A percentile compares a stretch with the other conserved stretches of the same genome.
These are phyloP conservation scores for Caradrina clavipalpis DNA, from an alignment of 2,888 invertebrate species.

Conservation along the genomic window DNA sequence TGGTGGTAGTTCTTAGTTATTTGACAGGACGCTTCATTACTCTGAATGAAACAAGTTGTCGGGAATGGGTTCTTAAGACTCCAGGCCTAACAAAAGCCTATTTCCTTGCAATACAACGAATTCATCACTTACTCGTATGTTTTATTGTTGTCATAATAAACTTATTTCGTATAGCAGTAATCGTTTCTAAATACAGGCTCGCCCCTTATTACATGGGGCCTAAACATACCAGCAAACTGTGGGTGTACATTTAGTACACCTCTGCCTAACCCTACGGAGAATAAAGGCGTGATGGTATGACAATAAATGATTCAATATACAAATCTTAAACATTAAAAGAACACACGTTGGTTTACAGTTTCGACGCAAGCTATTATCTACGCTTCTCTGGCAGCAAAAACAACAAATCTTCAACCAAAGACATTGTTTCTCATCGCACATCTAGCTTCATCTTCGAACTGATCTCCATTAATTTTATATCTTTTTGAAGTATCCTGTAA, in stretches of 20 bases:
- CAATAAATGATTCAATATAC: too few relatives aligned
- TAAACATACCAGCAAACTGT: too few relatives aligned
- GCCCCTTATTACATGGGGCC: not conserved
- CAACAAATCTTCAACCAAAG: not conserved
- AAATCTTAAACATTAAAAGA: too few relatives aligned
- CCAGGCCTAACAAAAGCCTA: constrained; percentile 16
- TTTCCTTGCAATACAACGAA: constrained; percentile 1
- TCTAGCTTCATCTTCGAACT: constrained; percentile 18
- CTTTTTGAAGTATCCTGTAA: not conserved
- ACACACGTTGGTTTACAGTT: too few relatives aligned
- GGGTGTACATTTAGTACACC: too few relatives aligned
- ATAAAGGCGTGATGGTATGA: too few relatives aligned
- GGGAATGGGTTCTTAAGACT: constrained; percentile 1
- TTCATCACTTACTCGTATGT: constrained; percentile 25
- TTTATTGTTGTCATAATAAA: constrained; percentile 26
- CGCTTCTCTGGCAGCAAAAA: too few relatives aligned
- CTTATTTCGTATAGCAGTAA: constrained; percentile 6
- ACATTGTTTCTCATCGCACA: constrained; percentile 9
- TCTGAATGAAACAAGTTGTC: too few relatives aligned
- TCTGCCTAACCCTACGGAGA: too few relatives aligned
- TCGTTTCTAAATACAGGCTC: not conserved
- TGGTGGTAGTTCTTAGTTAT: too few relatives aligned
- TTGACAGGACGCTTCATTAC: too few relatives aligned
- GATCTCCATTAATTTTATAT: constrained; percentile 33
- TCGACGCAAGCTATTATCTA: too few relatives aligned